phyloP scores from a whole-genome alignment of 1,140 invertebrate species.

The Chlorops oryzae region DNA sequence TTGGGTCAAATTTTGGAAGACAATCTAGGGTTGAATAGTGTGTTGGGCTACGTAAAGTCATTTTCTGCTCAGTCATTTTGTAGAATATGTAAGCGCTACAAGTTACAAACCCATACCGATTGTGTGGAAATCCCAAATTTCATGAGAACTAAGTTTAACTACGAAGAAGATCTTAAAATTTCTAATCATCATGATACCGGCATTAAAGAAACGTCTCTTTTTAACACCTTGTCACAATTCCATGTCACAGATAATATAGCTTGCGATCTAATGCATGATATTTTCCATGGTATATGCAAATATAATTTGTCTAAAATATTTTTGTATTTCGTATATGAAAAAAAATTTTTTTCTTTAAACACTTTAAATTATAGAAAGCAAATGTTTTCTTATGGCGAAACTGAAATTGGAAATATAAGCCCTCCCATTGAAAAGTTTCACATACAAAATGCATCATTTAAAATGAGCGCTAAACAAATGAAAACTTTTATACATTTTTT shows the following conservation, averaged over 20 bases:
- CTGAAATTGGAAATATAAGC: slow-evolving; percentile 2
- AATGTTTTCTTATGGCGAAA: neutral
- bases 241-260: neutral
- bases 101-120: too few species aligned
- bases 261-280: neutral
- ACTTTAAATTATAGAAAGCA: slow-evolving; percentile 1
- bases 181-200: neutral
- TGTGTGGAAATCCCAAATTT: too few species aligned
- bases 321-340: neutral
- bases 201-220: slow-evolving; percentile 1
- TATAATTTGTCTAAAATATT: slow-evolving; percentile 4
- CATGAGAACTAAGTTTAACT: neutral
- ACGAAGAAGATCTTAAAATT: neutral
- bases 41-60: too few species aligned
- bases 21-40: too few species aligned
- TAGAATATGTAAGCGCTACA: too few species aligned
- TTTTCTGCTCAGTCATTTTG: too few species aligned
- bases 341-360: neutral
- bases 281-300: neutral
- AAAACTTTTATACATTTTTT: slow-evolving; percentile 1
- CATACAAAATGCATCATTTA: neutral
- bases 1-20: too few species aligned
- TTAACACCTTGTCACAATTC: neutral
- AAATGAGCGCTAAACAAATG: slow-evolving; percentile 5
- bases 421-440: neutral